Percentiles rank a stretch among this genome's conserved stretches.
phyloP scores from a whole-genome alignment of 2,888 invertebrate genomes.

The Siphlonurus alternatus region DNA sequence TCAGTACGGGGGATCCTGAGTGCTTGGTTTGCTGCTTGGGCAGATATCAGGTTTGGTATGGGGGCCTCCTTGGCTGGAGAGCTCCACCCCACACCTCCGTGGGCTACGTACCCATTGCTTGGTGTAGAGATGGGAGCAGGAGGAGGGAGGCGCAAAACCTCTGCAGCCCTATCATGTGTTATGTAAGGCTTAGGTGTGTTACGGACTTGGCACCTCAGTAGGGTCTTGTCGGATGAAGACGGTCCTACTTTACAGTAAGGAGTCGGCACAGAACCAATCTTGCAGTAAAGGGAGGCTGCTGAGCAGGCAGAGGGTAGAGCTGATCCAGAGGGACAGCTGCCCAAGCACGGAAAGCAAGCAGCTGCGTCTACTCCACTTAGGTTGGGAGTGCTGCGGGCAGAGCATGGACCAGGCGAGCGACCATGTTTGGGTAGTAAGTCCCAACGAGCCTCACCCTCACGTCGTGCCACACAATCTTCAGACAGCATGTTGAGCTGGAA shows the following conservation, averaged over 20 bases:
- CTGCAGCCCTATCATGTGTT: not conserved
- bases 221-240: not conserved
- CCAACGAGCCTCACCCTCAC: not conserved
- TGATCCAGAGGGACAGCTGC: not conserved
- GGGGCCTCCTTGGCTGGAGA: not conserved
- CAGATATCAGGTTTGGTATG: not conserved
- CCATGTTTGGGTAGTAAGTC: no score
- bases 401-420: not conserved
- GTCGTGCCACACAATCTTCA: not conserved
- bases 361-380: not conserved
- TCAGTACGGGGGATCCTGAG: not conserved
- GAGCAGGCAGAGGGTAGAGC: not conserved
- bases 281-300: not conserved
- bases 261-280: not conserved
- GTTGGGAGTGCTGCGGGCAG: not conserved
- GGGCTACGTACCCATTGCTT: not conserved
- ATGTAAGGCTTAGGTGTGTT: not conserved
- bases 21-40: not conserved
- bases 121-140: not conserved
- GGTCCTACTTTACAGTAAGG: not conserved
- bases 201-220: not conserved
- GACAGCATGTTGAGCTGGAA: not conserved
- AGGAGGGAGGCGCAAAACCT: not conserved
- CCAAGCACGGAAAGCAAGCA: not conserved
- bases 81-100: not conserved